These are phyloP conservation scores for Scolopax rusticola DNA, from an alignment of 2,797 vertebrate genomes.

Conservation along the genomic window DNA sequence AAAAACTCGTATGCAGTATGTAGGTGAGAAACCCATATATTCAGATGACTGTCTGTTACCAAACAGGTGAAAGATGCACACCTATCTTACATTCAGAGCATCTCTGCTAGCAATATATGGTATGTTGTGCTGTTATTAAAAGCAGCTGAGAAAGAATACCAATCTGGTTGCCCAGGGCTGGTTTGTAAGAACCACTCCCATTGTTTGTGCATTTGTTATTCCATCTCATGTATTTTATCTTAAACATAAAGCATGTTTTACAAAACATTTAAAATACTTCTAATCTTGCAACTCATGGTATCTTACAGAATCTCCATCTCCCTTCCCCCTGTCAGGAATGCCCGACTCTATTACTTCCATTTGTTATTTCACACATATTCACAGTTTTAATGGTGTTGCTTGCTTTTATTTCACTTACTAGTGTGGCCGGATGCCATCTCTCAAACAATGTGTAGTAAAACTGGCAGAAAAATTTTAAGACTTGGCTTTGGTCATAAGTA, in stretches of 20 bases:
- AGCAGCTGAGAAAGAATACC: not conserved
- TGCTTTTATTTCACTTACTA: constrained; percentile 42
- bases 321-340: not conserved
- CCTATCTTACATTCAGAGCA: not conserved
- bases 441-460: constrained; percentile 51
- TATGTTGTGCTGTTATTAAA: not conserved
- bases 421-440: not conserved
- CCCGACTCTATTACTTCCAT: not conserved
- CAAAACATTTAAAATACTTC: not conserved
- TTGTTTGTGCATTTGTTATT: not conserved
- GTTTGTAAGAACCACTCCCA: not conserved
- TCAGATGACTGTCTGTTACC: not conserved
- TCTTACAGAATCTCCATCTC: not conserved
- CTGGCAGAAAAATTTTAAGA: constrained; percentile 51
- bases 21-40: not conserved
- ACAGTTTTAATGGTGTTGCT: constrained; percentile 1
- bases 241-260: not conserved
- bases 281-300: not conserved
- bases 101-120: not conserved
- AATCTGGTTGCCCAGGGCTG: not conserved
- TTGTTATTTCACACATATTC: constrained; percentile 34
- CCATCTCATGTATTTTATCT: not conserved
- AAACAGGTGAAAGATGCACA: not conserved
- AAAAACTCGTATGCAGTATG: not conserved
- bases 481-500: constrained; percentile 16